Base-by-base conservation (phyloP, 1,140 invertebrate genomes). In the Apolygus lucorum region DNA sequence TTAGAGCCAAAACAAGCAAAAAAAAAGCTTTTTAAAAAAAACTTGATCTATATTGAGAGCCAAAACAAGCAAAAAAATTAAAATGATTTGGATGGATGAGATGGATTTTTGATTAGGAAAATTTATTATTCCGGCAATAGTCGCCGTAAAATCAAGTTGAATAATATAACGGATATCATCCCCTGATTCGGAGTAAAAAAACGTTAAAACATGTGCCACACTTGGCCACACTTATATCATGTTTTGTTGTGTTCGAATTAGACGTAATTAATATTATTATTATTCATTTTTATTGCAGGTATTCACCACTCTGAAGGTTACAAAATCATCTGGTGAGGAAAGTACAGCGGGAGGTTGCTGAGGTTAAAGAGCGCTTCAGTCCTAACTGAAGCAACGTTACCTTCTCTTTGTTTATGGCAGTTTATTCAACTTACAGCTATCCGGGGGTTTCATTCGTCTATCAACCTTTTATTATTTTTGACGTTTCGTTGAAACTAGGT, bases 281-380 rank as follows among this genome's bases (percentile, higher is more conserved):
- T 62, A 8, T 62, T 68, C 73, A 70, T 72, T 72, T 68, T 75
- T 70, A 77, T 79, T 72, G 24, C 77, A 85, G 84, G 79, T 81
- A n/a, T 86, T 86, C 72, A 87, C 85, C 0, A 85, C 83, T 14
- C 67, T 87, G 74, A 74, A 76, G 21, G 77, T 84, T 17, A 84
- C 83, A 0, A 72, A 87, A 87, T 76, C 81, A 22, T 85, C 84
- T 70, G 86, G 85, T 1, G 74, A 73, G 17, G 77, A 75, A 65
- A 75, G 80, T 1, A 72, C 73, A 2, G 77, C 80, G 65, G 76
- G 80, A 49, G 84, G 83, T 70, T 87, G 85, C 84, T 87, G 85
- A 85, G 84, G 85, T 84, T 87, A 87, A 83, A 26, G 63, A 8
- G 8, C 25, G 25, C 28, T 64, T 64, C 54, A 59, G 22, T 59